A percentile compares a stretch with the other conserved stretches of the same genome.
phyloP scores from a whole-genome alignment of 2,888 invertebrate genomes.

The Caenorhabditis macrosperma region DNA sequence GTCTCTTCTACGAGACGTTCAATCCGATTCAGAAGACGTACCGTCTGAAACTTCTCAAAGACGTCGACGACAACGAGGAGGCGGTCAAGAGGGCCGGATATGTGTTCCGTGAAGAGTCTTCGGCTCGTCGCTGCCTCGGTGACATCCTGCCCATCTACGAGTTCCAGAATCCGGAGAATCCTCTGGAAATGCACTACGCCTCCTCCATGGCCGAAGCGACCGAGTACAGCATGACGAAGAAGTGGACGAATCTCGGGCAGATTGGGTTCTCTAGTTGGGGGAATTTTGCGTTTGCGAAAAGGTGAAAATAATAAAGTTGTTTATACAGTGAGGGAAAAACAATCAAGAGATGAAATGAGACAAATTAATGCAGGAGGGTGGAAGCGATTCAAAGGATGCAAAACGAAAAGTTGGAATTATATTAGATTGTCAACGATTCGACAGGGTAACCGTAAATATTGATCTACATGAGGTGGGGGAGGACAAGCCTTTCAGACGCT shows the following conservation, averaged over 20 bases:
- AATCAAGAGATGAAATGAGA: not conserved
- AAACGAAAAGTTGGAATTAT: conserved; percentile 1
- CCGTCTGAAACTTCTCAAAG: conserved; percentile 3
- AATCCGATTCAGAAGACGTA: conserved; percentile 23
- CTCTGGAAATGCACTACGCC: conserved; percentile 35
- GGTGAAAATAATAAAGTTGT: conserved; percentile 1
- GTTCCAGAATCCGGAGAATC: conserved; percentile 42
- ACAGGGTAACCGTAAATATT: conserved; percentile 32
- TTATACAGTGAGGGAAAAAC: not conserved
- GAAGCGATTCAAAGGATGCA: not conserved
- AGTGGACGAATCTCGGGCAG: conserved; percentile 39
- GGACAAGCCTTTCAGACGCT: not conserved
- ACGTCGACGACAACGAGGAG: conserved; percentile 32
- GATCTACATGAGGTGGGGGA: conserved; percentile 37
- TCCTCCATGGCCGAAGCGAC: conserved; percentile 21
- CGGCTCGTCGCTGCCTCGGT: conserved; percentile 49
- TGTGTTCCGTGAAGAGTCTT: conserved; percentile 54
- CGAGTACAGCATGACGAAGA: conserved; percentile 28
- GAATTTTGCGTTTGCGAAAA: conserved; percentile 53
- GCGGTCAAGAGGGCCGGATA: conserved; percentile 40
- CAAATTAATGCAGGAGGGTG: not conserved
- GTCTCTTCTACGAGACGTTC: conserved; percentile 31
- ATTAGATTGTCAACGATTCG: conserved; percentile 5
- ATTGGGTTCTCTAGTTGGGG: conserved; percentile 56
- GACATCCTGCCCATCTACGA: conserved; percentile 44